These are phyloP conservation scores for Rhinopomastus cyanomelas DNA, from an alignment of 2,113 vertebrate genomes.

Conservation along the genomic window DNA sequence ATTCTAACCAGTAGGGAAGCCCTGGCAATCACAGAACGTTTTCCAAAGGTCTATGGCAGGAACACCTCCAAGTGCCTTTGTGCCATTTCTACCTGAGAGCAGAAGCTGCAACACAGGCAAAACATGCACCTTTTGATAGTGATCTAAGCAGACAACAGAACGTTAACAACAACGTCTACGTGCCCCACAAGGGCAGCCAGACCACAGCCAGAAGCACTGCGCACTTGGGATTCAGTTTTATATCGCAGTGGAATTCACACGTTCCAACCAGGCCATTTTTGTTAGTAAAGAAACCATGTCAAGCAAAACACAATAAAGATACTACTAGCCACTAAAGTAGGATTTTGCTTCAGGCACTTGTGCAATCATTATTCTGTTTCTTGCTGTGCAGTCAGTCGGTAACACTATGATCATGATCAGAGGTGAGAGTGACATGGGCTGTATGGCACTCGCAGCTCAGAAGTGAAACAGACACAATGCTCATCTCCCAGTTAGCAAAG, in stretches of 20 bases:
- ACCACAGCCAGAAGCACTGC: background rate
- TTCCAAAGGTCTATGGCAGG: background rate
- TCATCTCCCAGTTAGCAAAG: background rate
- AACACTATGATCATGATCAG: background rate
- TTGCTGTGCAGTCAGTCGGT: background rate
- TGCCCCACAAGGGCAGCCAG: background rate
- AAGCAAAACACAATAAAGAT: background rate
- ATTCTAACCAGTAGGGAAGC: background rate
- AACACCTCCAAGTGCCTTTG: slow-evolving; percentile 3
- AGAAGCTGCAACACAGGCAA: background rate
- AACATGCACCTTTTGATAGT: background rate
- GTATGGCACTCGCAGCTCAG: background rate
- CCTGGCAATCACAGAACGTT: background rate
- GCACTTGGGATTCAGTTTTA: background rate
- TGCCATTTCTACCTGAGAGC: background rate
- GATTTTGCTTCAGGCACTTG: background rate
- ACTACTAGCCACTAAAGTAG: background rate
- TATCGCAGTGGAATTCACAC: background rate
- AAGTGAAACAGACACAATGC: background rate
- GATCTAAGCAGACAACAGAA: background rate
- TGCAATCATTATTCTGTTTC: background rate
- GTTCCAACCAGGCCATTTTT: background rate
- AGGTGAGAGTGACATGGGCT: background rate
- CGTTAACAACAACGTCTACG: too few species aligned
- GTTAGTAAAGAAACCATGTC: background rate